Base-by-base conservation (phyloP, 2,113 vertebrate species). In the Gallinago media region DNA sequence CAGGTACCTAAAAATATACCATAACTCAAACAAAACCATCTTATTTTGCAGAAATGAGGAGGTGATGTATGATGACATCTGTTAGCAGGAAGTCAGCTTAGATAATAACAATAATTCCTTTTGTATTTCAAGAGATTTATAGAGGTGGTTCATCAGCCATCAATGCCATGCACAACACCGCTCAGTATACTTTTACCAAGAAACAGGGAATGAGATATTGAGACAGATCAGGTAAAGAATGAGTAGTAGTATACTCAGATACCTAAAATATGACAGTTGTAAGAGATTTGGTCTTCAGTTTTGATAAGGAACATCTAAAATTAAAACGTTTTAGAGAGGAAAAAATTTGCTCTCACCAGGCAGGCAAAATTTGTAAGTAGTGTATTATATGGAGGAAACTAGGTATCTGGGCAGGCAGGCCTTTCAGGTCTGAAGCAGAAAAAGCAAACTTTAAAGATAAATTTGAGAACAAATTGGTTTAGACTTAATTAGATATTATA, bases 51-150 rank as follows among this genome's bases (percentile, higher is more conserved):
- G n/a, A 88, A 94, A 58, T 26, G 5, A 66, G 12, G 16, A 52
- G 19, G 10, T 8, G 74, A 36, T 50, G 13, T 25, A 18, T 5
- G 71, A 12, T 46, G 42, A 3, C 19, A 26, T 54, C 34, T 75
- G 11, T 56, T 92, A 84, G 19, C 38, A 78, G 46, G 23, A 88
- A 75, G 19, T 36, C 23, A 54, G 2, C 11, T 75, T 40, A 46
- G 36, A 50, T 31, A 84, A 46, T 44, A 32, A 72, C 0, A 3
- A n/a, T 29, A 62, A 42, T 12, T 2, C 1, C 5, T 21, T 89
- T 85, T 63, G 76, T 70, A 70, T 61, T 86, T 66, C 38, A 73
- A 84, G 29, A 66, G 6, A 18, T 83, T 56, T 73, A 7, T 31
- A 14, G 17, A 8, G 4, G 4, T 83, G 26, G 8, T 56, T 73